Evolutionary conservation across 2,888 invertebrate species (phyloP).

Genomic region (Acleris literana): DNA sequence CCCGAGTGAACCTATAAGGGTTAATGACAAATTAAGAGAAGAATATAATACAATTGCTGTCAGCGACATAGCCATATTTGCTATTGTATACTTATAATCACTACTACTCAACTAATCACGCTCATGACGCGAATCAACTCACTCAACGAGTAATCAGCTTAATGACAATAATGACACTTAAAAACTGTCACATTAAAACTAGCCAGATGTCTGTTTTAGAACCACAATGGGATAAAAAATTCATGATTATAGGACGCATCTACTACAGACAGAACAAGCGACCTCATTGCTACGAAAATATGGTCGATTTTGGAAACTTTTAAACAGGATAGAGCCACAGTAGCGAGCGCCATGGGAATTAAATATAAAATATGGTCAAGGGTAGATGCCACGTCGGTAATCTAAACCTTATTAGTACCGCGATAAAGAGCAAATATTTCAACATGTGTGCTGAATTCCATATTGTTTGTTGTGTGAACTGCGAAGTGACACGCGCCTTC

Average conservation of each 20-base stretch:
- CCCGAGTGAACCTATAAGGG: too few relatives aligned
- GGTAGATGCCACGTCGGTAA: slow-evolving; percentile 8
- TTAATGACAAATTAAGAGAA: too few relatives aligned
- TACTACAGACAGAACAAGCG: too few relatives aligned
- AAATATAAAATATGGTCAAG: slow-evolving; percentile 27
- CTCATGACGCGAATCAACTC: not conserved
- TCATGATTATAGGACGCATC: too few relatives aligned
- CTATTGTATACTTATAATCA: not conserved
- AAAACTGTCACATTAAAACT: not conserved
- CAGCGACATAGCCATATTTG: too few relatives aligned
- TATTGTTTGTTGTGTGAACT: slow-evolving; percentile 21
- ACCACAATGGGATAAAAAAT: not conserved
- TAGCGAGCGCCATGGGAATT: slow-evolving; percentile 25
- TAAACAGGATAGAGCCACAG: slow-evolving; percentile 6
- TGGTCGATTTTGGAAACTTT: too few relatives aligned
- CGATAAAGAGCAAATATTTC: not conserved
- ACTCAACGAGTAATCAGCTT: not conserved
- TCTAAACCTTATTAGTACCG: slow-evolving; percentile 11
- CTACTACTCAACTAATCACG: not conserved
- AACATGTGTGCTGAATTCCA: slow-evolving; percentile 14
- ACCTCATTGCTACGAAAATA: too few relatives aligned
- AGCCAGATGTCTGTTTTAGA: slow-evolving; percentile 1
- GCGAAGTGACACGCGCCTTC: too few relatives aligned
- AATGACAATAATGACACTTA: not conserved
- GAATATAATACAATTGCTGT: too few relatives aligned